Evolutionary conservation across 2,113 vertebrate species (phyloP), one percentile per base, ranked within the genome.

Genomic region (Saguinus midas): DNA sequence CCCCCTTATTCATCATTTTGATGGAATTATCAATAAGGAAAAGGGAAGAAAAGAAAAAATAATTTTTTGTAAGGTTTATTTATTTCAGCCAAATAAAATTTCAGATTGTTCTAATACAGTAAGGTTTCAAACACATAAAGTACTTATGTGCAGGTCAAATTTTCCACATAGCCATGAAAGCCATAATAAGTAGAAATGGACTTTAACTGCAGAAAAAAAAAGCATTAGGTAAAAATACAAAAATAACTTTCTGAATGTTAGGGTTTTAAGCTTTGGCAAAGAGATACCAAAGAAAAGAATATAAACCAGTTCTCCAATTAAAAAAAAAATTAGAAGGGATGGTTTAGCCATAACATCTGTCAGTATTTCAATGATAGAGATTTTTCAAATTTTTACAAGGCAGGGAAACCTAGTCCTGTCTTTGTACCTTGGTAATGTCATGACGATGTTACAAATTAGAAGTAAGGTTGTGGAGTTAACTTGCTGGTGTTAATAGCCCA

Each of bases 41-140:
- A 96, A 91, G 55, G 25, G 55, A 83, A 75, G 37, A 85, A 83
- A 85, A 90, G 64, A 73, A 92, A 88, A 92, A 27, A 17, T 43
- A 29, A n/a, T 90, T 91, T 87, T 87, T 83, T 84, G 57, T 94
- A 81, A 94, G 27, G 57, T 84, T 25, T 90, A 82, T 64, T 61
- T 93, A 40, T 88, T 96, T 96, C 72, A 72, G 75, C 29, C 61
- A 91, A 88, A 86, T 88, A 91, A 91, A 87, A 93, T 78, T 85
- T 93, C 87, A 76, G 58, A 55, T 50, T 97, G 61, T 75, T 79
- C 82, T 93, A 86, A 90, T 85, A 90, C 72, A 96, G 80, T 84
- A 82, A 95, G 43, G 2, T 76, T 94, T 96, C 79, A 89, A 94
- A 78, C 52, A 6, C 73, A 64, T 20, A 2, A 90, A 94, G 72